These are phyloP conservation scores for Cherax destructor DNA, from an alignment of 1,140 invertebrate species.

Conservation along the genomic window DNA sequence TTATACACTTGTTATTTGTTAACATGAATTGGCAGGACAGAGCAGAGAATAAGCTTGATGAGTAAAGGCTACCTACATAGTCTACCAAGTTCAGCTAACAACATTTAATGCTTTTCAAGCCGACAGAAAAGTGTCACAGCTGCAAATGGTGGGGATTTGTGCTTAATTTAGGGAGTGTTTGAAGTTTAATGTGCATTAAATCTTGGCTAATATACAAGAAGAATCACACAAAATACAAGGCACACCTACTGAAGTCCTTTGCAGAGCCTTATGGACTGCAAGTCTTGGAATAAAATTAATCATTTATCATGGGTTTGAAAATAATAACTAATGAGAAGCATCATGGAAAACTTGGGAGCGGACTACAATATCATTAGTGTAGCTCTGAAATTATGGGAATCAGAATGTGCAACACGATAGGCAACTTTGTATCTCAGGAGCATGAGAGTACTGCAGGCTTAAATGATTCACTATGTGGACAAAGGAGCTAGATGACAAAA, in stretches of 20 bases:
- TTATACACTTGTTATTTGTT: constrained; percentile 12
- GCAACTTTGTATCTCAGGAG: constrained; percentile 62
- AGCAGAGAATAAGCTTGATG: constrained; percentile 28
- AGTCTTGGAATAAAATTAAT: constrained; percentile 65
- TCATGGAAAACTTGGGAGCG: constrained; percentile 52
- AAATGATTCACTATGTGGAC: neutral
- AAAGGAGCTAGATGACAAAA: neutral
- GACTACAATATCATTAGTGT: constrained; percentile 41
- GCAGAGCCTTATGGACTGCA: constrained; percentile 66
- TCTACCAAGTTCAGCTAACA: constrained; percentile 36
- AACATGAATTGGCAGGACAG: constrained; percentile 26
- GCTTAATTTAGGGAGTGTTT: constrained; percentile 49
- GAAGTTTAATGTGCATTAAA: constrained; percentile 56
- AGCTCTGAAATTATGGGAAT: constrained; percentile 53
- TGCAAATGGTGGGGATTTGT: constrained; percentile 24
- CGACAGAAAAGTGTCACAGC: constrained; percentile 28
- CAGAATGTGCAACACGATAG: constrained; percentile 56
- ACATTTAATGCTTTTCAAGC: constrained; percentile 28
- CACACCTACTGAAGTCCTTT: constrained; percentile 69
- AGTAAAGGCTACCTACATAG: constrained; percentile 6
- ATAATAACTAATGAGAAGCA: constrained; percentile 46
- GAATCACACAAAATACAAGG: constrained; percentile 64
- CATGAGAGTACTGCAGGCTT: neutral
- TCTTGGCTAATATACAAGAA: constrained; percentile 46
- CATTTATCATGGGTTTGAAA: constrained; percentile 63